These are phyloP conservation scores for Coptodon rendalli DNA, from an alignment of 2,113 vertebrate genomes.

Conservation along the genomic window DNA sequence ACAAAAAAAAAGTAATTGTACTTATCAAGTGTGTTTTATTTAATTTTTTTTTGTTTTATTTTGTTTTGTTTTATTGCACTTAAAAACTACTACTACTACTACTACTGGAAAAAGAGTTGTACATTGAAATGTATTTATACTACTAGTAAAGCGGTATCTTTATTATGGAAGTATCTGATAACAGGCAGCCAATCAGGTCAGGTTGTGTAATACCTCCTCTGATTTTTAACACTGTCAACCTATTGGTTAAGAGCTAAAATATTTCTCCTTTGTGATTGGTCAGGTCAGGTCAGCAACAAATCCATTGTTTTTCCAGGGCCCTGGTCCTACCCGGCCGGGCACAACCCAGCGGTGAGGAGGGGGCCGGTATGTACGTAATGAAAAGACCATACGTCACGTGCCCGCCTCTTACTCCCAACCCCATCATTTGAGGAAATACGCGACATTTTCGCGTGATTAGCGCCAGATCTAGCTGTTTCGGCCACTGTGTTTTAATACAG, in stretches of 20 bases:
- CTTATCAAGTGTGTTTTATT: neutral
- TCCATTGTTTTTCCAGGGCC: neutral
- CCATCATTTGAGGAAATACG: constrained; percentile 28
- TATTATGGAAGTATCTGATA: neutral
- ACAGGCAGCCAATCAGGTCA: constrained; percentile 7
- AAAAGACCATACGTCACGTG: constrained; percentile 48
- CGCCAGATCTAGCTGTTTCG: neutral
- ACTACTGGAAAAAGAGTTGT: neutral
- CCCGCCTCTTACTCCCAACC: constrained; percentile 37
- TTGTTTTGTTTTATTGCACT: neutral
- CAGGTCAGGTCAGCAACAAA: constrained; percentile 23
- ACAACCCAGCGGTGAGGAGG: neutral
- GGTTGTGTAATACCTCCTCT: neutral
- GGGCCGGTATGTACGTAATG: constrained; percentile 16
- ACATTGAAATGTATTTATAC: neutral
- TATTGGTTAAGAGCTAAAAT: neutral
- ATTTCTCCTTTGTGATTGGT: constrained; percentile 27
- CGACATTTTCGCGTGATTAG: neutral
- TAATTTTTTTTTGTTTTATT: neutral
- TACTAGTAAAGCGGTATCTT: neutral
- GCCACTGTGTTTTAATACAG: neutral
- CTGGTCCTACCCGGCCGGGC: neutral
- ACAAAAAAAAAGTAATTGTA: neutral
- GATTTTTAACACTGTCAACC: constrained; percentile 25
- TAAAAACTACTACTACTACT: neutral